Evolutionary conservation across 2,888 invertebrate species (phyloP).

Genomic region (Lasioglossum morio): DNA sequence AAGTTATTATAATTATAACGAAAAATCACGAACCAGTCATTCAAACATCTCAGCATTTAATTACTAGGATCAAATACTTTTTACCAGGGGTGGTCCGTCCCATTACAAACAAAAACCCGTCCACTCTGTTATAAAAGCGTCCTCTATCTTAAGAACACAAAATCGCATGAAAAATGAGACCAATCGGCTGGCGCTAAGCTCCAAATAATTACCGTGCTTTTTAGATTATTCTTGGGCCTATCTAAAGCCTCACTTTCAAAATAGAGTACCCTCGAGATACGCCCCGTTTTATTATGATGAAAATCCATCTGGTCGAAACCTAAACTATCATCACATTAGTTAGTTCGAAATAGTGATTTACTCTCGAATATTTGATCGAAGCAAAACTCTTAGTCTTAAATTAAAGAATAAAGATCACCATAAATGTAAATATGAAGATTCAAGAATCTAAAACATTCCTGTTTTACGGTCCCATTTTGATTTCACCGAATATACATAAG

Average conservation of each 20-base stretch:
- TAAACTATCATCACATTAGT: not conserved
- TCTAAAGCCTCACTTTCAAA: slow-evolving; percentile 35
- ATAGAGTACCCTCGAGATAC: slow-evolving; percentile 49
- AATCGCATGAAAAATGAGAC: slow-evolving; percentile 14
- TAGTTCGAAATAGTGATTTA: not conserved
- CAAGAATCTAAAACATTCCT: too few species aligned
- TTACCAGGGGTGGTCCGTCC: not conserved
- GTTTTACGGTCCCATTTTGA: not conserved
- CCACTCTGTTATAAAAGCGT: not conserved
- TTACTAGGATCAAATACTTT: not conserved
- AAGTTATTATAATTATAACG: too few species aligned
- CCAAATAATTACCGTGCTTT: slow-evolving; percentile 47
- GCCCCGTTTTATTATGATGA: slow-evolving; percentile 45
- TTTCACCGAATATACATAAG: not conserved
- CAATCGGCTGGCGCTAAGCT: slow-evolving; percentile 23
- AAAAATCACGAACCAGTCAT: not conserved
- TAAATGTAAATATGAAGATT: too few species aligned
- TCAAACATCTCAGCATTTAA: not conserved
- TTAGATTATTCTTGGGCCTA: slow-evolving; percentile 35
- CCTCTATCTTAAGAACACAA: slow-evolving; percentile 1
- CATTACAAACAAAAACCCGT: not conserved
- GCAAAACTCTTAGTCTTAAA: too few species aligned
- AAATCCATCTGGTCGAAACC: slow-evolving; percentile 41
- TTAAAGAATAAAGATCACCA: not conserved
- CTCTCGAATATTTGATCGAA: not conserved